phyloP scores from a whole-genome alignment of 1,140 invertebrate species.

The Wasmannia auropunctata region DNA sequence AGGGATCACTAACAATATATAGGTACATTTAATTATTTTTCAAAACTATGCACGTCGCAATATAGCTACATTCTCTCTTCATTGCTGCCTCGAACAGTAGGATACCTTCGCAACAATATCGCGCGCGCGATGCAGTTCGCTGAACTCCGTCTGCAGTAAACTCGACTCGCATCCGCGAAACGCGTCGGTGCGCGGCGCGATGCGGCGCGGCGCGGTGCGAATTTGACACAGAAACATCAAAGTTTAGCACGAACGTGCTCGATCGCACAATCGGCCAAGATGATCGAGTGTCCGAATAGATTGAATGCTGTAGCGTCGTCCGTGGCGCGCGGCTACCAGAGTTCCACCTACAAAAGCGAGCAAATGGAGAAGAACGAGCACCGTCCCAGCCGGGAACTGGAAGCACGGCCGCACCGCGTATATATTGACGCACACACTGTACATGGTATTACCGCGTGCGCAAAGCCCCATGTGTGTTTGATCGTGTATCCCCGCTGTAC shows the following conservation, averaged over 20 bases:
- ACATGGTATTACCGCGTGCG: constrained; percentile 32
- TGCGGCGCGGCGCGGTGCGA: constrained; percentile 9
- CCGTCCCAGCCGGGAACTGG: constrained; percentile 43
- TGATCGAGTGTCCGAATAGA: constrained; percentile 38
- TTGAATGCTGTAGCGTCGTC: constrained; percentile 4
- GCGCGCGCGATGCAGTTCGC: constrained; percentile 48
- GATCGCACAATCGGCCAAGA: constrained; percentile 6
- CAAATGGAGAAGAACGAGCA: constrained; percentile 26
- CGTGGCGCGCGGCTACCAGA: constrained; percentile 38
- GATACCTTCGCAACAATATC: constrained; percentile 43
- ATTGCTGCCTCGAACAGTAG: not conserved
- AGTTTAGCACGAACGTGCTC: constrained; percentile 7
- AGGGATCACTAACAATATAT: not conserved
- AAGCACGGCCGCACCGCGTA: constrained; percentile 41
- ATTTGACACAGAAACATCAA: constrained; percentile 45
- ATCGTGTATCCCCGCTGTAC: not conserved
- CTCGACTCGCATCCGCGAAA: constrained; percentile 25
- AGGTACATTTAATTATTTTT: constrained; percentile 35
- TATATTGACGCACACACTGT: constrained; percentile 26
- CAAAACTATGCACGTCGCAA: not conserved
- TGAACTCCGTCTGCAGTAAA: constrained; percentile 35
- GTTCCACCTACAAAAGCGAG: constrained; percentile 25
- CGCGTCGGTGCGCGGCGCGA: constrained; percentile 5
- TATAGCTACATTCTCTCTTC: not conserved
- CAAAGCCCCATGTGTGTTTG: not conserved